Evolutionary conservation across 2,888 invertebrate species (phyloP).

Genomic region (Philhelius pedissequus): DNA sequence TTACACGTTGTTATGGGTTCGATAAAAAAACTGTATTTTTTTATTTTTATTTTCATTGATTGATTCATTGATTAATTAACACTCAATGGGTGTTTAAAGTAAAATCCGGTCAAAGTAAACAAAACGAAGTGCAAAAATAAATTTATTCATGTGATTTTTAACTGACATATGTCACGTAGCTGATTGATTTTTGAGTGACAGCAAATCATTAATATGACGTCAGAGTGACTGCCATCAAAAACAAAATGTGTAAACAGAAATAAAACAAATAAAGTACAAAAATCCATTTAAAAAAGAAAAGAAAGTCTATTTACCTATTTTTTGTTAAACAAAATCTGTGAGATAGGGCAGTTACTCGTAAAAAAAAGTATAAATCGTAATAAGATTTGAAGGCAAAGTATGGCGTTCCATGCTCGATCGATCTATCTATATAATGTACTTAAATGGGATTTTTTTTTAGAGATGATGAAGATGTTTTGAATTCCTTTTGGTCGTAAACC

Average conservation of each 20-base stretch:
- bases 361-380: too few species aligned
- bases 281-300: too few species aligned
- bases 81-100: conserved; percentile 37
- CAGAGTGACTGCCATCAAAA: background rate
- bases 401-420: too few species aligned
- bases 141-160: conserved; percentile 44
- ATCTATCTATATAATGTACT: too few species aligned
- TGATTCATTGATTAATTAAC: conserved; percentile 56
- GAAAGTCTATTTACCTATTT: too few species aligned
- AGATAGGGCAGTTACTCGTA: too few species aligned
- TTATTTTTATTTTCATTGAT: conserved; percentile 7
- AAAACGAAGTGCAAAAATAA: conserved; percentile 1
- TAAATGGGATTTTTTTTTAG: too few species aligned
- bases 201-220: background rate
- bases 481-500: too few species aligned
- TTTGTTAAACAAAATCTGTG: too few species aligned
- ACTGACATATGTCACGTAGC: background rate
- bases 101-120: background rate
- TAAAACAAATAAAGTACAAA: background rate
- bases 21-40: background rate
- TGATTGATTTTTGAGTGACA: conserved; percentile 5
- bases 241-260: background rate
- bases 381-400: too few species aligned
- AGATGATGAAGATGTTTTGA: too few species aligned
- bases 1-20: conserved; percentile 1